Evolutionary conservation across 2,888 invertebrate species (phyloP), one percentile per base, ranked within the genome.

Genomic region (Leptinotarsa juncta): DNA sequence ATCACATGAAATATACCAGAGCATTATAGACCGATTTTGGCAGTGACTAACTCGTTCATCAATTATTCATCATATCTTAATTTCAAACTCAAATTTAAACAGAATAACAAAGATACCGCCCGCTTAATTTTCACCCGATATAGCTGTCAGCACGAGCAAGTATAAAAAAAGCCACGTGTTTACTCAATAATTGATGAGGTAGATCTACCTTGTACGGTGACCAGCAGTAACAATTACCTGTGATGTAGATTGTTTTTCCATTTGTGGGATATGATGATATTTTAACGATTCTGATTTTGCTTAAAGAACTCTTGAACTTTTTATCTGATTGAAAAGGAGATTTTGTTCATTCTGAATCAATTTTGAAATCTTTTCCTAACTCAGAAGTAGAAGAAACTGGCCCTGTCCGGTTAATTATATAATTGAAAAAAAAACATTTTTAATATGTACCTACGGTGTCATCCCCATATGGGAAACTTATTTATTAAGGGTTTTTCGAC

Each of bases 101-200:
- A 57, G 57, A 42, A 15, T 69, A 16, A 60, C 65, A 72, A 74
- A 74, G 65, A 67, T 65, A 74, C 74, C 74, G 75, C 75, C 72
- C 49, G 67, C 55, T 70, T 75, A 65, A 75, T 75, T 75, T 75
- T 72, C 75, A 70, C 75, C 75, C 75, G 75, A 69, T 74, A 72
- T 74, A 74, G 72, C 76, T 72, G 76, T 76, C 81, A 80, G 80
- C 82, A 81, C 81, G 80, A 81, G 83, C 78, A 80, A 75, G 74
- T 79, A 73, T 80, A 15, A 82, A 82, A 83, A 83, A 77, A 75
- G 82, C 79, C 83, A 82, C 82, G 83, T 81, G 82, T 81, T 78
- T 79, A 79, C 77, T 83, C 81, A 82, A 83, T 82, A 82, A 84
- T 84, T 84, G 82, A 84, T 83, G 81, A 83, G 81, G 79, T 81